Evolutionary conservation across 1,140 invertebrate genomes (phyloP).

Genomic region (Cardiocondyla obscurior): DNA sequence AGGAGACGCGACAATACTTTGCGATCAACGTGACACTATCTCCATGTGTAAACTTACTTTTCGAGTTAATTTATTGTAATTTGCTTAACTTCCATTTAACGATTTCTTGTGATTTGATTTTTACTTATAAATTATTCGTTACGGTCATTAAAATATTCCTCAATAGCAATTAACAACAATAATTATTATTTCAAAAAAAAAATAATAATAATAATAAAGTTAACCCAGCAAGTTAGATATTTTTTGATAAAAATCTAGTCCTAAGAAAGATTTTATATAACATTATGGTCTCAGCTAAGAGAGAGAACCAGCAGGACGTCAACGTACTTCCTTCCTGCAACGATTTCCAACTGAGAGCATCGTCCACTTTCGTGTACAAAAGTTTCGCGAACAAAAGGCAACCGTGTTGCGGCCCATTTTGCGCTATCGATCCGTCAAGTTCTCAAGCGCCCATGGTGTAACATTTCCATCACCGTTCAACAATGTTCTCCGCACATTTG

Average conservation of each 20-base stretch:
- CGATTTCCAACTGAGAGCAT: constrained; percentile 18
- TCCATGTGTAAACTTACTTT: constrained; percentile 15
- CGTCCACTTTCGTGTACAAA: constrained; percentile 28
- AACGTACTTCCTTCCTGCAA: not conserved
- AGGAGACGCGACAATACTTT: not conserved
- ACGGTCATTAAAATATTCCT: not conserved
- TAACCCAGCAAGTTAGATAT: no score
- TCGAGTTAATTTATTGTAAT: constrained; percentile 42
- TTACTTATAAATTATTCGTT: not conserved
- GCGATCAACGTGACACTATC: not conserved
- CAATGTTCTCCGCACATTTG: constrained; percentile 36
- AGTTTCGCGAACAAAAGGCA: constrained; percentile 42
- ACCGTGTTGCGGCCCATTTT: constrained; percentile 28
- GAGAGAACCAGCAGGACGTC: not conserved
- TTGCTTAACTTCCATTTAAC: constrained; percentile 5
- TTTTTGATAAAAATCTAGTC: not conserved
- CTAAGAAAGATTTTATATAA: not conserved
- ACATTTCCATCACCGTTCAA: constrained; percentile 51
- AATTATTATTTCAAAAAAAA: no score
- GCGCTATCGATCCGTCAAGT: constrained; percentile 38
- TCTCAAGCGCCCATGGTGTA: not conserved
- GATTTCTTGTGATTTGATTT: not conserved
- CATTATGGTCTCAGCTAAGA: not conserved
- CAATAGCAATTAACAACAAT: not conserved
- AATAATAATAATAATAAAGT: no score